These are phyloP conservation scores for Coenonympha arcania DNA, from an alignment of 2,888 invertebrate genomes.

Conservation along the genomic window DNA sequence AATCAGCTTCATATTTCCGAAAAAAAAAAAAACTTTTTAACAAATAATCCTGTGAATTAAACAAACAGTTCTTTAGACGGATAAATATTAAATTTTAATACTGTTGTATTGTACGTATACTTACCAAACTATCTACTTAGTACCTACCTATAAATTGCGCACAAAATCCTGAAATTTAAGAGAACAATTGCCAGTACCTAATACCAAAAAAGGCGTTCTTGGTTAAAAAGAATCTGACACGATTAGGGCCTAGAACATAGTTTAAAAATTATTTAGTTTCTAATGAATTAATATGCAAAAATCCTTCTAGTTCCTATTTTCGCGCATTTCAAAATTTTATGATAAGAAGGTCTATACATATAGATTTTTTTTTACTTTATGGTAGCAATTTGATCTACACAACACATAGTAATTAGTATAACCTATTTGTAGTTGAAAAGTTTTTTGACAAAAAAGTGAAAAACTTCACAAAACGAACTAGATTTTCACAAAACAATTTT, in stretches of 20 bases:
- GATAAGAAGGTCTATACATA: neutral
- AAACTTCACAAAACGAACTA: neutral
- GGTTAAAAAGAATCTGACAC: neutral
- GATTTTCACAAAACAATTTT: neutral
- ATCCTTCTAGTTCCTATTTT: conserved; percentile 46
- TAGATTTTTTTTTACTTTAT: neutral
- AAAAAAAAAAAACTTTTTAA: too few relatives aligned
- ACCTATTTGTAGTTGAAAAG: neutral
- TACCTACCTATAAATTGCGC: conserved; percentile 13
- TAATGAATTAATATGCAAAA: conserved; percentile 13
- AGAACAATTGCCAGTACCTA: neutral
- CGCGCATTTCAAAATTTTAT: conserved; percentile 29
- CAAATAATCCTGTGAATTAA: too few relatives aligned
- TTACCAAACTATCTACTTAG: neutral
- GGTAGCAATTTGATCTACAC: neutral
- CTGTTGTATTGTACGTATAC: conserved; percentile 3
- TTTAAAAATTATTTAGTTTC: neutral
- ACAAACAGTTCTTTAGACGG: too few relatives aligned
- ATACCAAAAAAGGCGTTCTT: neutral
- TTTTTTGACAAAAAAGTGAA: neutral
- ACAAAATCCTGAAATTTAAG: conserved; percentile 16
- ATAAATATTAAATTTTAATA: neutral
- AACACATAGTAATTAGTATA: neutral
- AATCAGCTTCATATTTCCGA: too few relatives aligned
- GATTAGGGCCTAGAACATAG: neutral